These are phyloP conservation scores for Brienomyrus brachyistius DNA, from an alignment of 2,113 vertebrate species.

Conservation along the genomic window DNA sequence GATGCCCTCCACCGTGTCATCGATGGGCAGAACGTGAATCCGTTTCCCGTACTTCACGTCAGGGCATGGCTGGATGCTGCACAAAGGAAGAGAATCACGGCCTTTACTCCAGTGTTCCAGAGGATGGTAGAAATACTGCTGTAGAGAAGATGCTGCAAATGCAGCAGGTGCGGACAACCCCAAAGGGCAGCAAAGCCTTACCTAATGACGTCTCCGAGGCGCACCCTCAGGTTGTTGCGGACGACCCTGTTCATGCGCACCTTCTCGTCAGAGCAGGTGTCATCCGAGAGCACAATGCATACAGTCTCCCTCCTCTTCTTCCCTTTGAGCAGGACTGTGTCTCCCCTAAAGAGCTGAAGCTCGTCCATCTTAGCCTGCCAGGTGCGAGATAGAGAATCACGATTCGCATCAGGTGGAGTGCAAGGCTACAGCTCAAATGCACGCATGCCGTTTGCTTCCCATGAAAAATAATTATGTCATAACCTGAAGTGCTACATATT, in stretches of 20 bases:
- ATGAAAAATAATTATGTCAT: background rate
- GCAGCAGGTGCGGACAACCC: background rate
- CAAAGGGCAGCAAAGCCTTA: conserved; percentile 32
- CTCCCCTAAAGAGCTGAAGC: conserved; percentile 93
- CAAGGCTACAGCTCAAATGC: background rate
- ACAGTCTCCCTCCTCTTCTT: conserved; percentile 97
- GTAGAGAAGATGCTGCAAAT: background rate
- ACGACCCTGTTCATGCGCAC: conserved; percentile 99
- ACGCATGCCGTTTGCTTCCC: background rate
- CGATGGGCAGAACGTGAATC: conserved; percentile 91
- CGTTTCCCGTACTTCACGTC: conserved; percentile 98
- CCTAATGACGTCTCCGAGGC: conserved; percentile 95
- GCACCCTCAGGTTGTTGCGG: conserved; percentile 92
- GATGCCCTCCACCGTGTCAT: conserved; percentile 97
- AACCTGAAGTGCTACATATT: background rate
- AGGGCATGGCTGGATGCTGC: conserved; percentile 94
- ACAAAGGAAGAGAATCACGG: background rate
- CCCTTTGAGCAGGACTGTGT: conserved; percentile 93
- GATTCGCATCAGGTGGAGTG: background rate
- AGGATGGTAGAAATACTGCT: background rate
- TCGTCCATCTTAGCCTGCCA: conserved; percentile 95
- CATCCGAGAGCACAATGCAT: conserved; percentile 95
- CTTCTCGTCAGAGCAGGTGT: conserved; percentile 96
- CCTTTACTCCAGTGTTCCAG: background rate
- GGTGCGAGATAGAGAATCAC: background rate